A percentile compares a stretch with the other conserved stretches of the same genome.
Conservation (phyloP, 2,797 vertebrate species). For the Gymnopithys bicolor region DNA sequence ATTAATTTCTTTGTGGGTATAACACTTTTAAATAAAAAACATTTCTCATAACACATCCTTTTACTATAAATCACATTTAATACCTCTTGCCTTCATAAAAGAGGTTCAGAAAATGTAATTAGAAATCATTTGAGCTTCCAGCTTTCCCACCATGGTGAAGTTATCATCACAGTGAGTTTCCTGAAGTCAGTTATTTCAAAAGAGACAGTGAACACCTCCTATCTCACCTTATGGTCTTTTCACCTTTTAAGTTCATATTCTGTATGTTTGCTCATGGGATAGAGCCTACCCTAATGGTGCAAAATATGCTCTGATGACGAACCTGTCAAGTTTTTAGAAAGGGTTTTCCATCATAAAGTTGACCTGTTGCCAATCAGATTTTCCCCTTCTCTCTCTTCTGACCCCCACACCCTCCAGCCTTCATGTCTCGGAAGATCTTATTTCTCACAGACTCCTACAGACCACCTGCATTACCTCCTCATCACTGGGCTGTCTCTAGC, state of each 20-base stretch:
- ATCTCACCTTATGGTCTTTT: background rate
- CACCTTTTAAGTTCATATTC: background rate
- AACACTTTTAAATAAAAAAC: background rate
- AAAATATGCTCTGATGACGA: background rate
- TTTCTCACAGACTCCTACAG: background rate
- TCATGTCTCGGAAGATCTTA: background rate
- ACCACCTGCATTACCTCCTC: background rate
- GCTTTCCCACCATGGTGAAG: background rate
- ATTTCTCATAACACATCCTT: background rate
- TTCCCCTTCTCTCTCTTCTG: background rate
- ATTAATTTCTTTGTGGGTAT: background rate
- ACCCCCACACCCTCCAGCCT: too few relatives aligned
- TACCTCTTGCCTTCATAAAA: background rate
- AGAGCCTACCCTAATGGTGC: background rate
- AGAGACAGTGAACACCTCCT: background rate
- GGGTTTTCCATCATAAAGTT: background rate
- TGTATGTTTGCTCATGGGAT: accelerated
- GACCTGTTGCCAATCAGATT: background rate
- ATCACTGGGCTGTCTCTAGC: accelerated
- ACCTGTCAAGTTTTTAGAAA: background rate
- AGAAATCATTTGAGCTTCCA: background rate
- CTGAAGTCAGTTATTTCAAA: background rate
- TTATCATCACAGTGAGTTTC: background rate
- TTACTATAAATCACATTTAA: background rate
- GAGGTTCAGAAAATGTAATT: background rate